phyloP scores from a whole-genome alignment of 2,888 invertebrate species.

The Hirtodrosophila histrioides region DNA sequence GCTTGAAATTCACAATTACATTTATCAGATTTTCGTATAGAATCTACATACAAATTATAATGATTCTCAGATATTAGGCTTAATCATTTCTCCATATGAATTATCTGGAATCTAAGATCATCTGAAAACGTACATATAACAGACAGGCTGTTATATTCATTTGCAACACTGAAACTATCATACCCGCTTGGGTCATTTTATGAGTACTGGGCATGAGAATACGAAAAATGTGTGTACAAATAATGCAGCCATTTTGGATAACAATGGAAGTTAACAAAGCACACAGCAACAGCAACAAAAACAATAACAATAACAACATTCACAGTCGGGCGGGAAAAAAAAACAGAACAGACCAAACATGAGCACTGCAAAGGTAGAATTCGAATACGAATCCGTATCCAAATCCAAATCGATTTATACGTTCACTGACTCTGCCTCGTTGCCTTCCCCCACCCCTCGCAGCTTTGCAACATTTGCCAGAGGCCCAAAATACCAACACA shows the following conservation, averaged over 20 bases:
- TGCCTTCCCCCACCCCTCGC: slow-evolving; percentile 6
- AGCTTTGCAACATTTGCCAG: slow-evolving; percentile 63
- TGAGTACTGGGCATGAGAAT: slow-evolving; percentile 31
- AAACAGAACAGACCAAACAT: slow-evolving; percentile 38
- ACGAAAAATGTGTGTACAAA: slow-evolving; percentile 62
- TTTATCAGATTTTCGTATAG: no score
- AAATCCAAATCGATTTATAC: slow-evolving; percentile 71
- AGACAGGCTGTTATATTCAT: no score
- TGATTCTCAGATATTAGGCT: no score
- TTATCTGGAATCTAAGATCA: no score
- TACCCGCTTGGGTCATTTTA: no score
- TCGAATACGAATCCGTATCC: slow-evolving; percentile 31
- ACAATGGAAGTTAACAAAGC: slow-evolving; percentile 73
- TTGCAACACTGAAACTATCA: no score
- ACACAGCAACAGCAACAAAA: slow-evolving; percentile 44
- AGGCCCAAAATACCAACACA: slow-evolving; percentile 40
- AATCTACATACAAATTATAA: no score
- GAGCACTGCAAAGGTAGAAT: slow-evolving; percentile 61
- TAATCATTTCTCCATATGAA: no score
- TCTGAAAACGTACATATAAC: no score
- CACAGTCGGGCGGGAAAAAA: slow-evolving; percentile 19
- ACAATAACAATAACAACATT: slow-evolving; percentile 18
- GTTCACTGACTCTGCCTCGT: slow-evolving; percentile 64
- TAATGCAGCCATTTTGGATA: slow-evolving; percentile 80
- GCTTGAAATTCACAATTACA: no score